phyloP scores from a whole-genome alignment of 2,113 vertebrate species.

The Erythrolamprus reginae region DNA sequence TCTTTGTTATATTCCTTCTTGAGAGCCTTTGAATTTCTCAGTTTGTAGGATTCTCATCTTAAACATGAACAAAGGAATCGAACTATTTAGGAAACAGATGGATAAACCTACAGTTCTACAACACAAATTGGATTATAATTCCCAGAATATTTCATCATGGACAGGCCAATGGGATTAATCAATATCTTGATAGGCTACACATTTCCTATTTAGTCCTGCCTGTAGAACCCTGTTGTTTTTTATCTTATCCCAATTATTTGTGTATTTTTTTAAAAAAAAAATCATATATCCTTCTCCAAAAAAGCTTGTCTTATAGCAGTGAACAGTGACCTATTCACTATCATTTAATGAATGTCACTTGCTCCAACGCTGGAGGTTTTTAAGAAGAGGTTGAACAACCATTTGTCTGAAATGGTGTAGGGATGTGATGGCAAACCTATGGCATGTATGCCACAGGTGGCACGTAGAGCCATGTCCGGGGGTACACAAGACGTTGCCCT shows the following conservation, averaged over 20 bases:
- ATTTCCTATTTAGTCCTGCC: neutral
- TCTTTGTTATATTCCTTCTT: neutral
- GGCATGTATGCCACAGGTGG: too few relatives aligned
- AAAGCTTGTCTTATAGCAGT: neutral
- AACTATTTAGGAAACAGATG: neutral
- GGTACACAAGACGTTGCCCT: too few relatives aligned
- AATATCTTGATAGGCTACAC: neutral
- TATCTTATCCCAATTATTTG: neutral
- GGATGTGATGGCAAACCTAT: too few relatives aligned
- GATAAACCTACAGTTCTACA: neutral
- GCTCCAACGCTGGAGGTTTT: neutral
- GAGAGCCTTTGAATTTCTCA: neutral
- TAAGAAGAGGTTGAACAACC: neutral
- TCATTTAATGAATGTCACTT: neutral
- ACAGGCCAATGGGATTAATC: neutral
- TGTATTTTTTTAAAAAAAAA: neutral
- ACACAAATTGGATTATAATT: neutral
- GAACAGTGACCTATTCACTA: neutral
- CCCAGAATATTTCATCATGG: neutral
- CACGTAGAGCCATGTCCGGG: too few relatives aligned
- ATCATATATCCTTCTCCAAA: neutral
- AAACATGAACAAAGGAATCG: neutral
- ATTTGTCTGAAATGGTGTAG: neutral
- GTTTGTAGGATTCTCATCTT: neutral
- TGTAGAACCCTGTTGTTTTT: neutral